A percentile compares a stretch with the other conserved stretches of the same genome.
phyloP scores from a whole-genome alignment of 2,797 vertebrate species.

The Chiloscyllium punctatum region DNA sequence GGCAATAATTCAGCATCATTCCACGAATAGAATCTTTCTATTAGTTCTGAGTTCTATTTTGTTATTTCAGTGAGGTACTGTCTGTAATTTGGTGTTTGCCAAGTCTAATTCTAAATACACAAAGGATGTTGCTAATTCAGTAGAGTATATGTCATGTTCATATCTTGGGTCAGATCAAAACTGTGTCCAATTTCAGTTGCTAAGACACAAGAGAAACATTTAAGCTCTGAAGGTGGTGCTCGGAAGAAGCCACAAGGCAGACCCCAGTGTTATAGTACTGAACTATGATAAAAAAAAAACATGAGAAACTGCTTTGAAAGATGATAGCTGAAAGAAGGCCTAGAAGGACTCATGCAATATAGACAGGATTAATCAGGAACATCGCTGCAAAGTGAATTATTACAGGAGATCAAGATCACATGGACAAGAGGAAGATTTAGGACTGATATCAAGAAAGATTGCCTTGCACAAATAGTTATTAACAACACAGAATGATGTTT shows the following conservation, averaged over 20 bases:
- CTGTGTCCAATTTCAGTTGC: slow-evolving; percentile 19
- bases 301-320: neutral
- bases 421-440: neutral
- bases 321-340: neutral
- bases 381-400: neutral
- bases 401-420: neutral
- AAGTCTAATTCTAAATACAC: neutral
- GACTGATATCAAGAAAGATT: neutral
- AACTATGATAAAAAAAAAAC: neutral
- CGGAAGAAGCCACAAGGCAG: neutral
- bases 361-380: neutral
- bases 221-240: no score
- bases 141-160: neutral
- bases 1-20: neutral
- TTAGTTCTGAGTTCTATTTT: slow-evolving; percentile 6
- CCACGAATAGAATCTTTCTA: neutral
- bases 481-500: neutral
- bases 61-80: slow-evolving; percentile 25
- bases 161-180: slow-evolving; percentile 11
- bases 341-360: neutral
- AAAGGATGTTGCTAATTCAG: slow-evolving; percentile 24
- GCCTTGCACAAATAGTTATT: neutral
- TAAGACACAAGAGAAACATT: slow-evolving; percentile 4
- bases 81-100: slow-evolving; percentile 14
- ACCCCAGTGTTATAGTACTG: neutral